Percentiles rank a stretch among this genome's conserved stretches.
Conservation (phyloP, 2,113 vertebrate species). For the Alces alces region DNA sequence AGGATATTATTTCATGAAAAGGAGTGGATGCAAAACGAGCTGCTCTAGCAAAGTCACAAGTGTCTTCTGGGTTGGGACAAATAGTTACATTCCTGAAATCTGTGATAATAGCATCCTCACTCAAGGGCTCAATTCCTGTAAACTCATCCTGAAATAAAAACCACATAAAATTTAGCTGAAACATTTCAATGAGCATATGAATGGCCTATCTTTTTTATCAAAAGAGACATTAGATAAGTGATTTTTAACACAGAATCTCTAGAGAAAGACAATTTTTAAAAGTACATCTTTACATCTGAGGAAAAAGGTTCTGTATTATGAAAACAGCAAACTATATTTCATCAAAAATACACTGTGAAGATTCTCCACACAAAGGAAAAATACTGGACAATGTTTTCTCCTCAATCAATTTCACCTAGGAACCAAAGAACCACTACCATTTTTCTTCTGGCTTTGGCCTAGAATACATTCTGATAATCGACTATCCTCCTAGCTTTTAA, state of each 20-base stretch:
- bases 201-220: background rate
- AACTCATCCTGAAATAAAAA: conserved; percentile 78
- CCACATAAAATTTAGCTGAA: background rate
- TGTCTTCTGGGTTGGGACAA: conserved; percentile 86
- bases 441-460: background rate
- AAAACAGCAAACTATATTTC: conserved; percentile 12
- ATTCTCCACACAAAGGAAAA: background rate
- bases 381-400: background rate
- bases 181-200: background rate
- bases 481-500: background rate
- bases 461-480: conserved; percentile 19
- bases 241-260: background rate
- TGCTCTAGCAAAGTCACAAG: conserved; percentile 84
- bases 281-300: background rate
- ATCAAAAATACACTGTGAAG: background rate
- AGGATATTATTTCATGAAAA: conserved; percentile 75
- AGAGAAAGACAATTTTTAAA: conserved; percentile 24
- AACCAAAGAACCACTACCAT: background rate
- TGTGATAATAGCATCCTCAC: conserved; percentile 85
- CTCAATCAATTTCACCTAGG: background rate
- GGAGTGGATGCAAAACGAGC: conserved; percentile 86
- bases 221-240: background rate
- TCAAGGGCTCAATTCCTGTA: conserved; percentile 80
- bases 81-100: conserved; percentile 83
- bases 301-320: conserved; percentile 19